Evolutionary conservation across 2,113 vertebrate species (phyloP), one percentile per base, ranked within the genome.

Genomic region (Oxygymnocypris stewartii): DNA sequence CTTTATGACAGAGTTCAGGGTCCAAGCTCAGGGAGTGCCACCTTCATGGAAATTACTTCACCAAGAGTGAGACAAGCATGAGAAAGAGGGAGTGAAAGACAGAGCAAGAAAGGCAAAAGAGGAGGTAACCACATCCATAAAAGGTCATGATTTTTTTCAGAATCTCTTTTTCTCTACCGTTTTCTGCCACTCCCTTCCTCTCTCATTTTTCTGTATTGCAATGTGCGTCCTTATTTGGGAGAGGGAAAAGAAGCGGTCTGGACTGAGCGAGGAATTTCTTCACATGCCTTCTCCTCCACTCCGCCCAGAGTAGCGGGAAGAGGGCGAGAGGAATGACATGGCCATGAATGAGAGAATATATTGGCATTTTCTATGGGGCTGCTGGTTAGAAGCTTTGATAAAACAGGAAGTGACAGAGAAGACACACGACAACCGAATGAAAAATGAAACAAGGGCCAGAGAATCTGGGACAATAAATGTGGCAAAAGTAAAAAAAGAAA

Each of bases 191-290:
- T 90, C 88, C 85, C 83, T 86, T 59, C 74, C 65, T 51, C 77
- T 89, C 87, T 88, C 88, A 65, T 75, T 85, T 90, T 89, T 86
- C 82, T 88, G 28, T 63, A 67, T 81, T 90, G 84, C 91, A 85
- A 92, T 89, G 89, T 86, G 90, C 89, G 86, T 92, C 93, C 93
- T 92, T 94, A 92, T 93, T 94, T 92, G 92, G 92, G 92, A 93
- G 91, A 92, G 91, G 89, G 88, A 88, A 57, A 37, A 61, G 90
- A 57, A 84, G 91, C 85, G 92, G 91, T 85, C 51, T 90, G 93
- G 92, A 93, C 84, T 91, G 87, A 88, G 90, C 87, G 84, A 91
- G 59, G 92, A 94, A 94, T 87, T 94, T 95, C 91, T 92, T 88
- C 83, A 92, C 89, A 94, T 94, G 87, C 93, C 91, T 92, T 82